Conservation (phyloP, 2,113 vertebrate genomes). For the Tauraco erythrolophus region DNA sequence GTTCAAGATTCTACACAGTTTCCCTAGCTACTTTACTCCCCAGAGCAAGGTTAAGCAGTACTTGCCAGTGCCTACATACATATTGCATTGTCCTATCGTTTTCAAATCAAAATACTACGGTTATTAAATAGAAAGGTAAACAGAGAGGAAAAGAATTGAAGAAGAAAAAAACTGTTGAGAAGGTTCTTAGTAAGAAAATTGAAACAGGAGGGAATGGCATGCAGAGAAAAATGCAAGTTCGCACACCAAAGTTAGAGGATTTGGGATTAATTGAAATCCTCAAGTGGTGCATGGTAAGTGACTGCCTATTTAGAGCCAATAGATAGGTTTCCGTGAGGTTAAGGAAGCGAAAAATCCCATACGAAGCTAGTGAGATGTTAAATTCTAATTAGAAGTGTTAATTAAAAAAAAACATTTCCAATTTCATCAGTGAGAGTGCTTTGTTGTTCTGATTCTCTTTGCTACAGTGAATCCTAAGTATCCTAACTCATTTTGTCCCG, state of each 20-base stretch:
- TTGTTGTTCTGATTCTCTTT: constrained; percentile 81
- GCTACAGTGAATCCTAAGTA: constrained; percentile 84
- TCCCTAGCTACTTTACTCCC: background rate
- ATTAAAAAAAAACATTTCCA: constrained; percentile 86
- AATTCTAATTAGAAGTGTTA: constrained; percentile 89
- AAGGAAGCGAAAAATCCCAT: constrained; percentile 87
- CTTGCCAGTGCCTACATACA: background rate
- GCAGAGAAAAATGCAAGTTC: constrained; percentile 73
- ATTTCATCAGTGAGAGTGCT: constrained; percentile 85
- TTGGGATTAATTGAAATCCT: constrained; percentile 86
- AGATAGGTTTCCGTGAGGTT: constrained; percentile 85
- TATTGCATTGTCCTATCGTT: background rate
- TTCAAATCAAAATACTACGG: background rate
- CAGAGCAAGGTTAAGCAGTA: background rate
- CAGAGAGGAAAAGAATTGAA: background rate
- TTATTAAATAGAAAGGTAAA: background rate
- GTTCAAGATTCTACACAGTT: background rate
- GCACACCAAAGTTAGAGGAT: constrained; percentile 77
- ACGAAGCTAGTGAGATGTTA: constrained; percentile 87
- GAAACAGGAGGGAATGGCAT: constrained; percentile 36
- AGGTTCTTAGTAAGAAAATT: constrained; percentile 35
- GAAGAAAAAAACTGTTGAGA: background rate
- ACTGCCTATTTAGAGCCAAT: constrained; percentile 85
- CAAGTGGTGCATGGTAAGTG: constrained; percentile 83
- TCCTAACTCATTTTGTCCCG: constrained; percentile 75